Conservation (phyloP, 1,140 invertebrate genomes). For the Drosophila parvula region DNA sequence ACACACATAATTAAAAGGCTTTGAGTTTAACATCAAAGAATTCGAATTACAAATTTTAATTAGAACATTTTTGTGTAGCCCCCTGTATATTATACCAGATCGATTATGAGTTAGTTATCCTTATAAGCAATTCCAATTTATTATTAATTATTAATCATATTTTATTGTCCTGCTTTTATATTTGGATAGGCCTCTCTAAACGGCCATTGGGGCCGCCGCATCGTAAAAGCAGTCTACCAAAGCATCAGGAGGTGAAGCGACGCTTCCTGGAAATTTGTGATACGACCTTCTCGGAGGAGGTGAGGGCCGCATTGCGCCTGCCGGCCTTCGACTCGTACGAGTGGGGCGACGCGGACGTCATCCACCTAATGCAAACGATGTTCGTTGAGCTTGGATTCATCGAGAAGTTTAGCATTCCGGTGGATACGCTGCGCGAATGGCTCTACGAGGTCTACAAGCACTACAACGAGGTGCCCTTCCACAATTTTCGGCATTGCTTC, state of each 20-base stretch:
- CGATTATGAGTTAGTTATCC: no score
- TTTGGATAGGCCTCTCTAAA: constrained; percentile 74
- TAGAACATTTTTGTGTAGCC: no score
- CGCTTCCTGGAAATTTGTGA: constrained; percentile 84
- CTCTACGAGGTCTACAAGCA: constrained; percentile 93
- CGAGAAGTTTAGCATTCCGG: constrained; percentile 91
- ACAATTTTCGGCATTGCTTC: constrained; percentile 95
- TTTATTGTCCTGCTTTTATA: not conserved
- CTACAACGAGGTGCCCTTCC: constrained; percentile 95
- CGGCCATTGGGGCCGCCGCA: constrained; percentile 81
- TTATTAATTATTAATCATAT: not conserved
- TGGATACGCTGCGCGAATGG: constrained; percentile 89
- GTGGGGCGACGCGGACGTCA: constrained; percentile 93
- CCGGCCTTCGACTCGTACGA: constrained; percentile 93
- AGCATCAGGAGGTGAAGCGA: constrained; percentile 84
- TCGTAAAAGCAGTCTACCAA: constrained; percentile 84
- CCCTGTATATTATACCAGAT: no score
- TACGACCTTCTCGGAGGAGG: constrained; percentile 83
- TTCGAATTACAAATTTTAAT: no score
- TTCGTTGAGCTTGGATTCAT: constrained; percentile 91
- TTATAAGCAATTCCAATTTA: not conserved
- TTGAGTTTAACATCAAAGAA: no score
- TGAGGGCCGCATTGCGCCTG: constrained; percentile 86
- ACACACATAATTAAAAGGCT: no score
- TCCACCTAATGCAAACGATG: constrained; percentile 93